A percentile compares a stretch with the other conserved stretches of the same genome.
These are phyloP conservation scores for Rhynchophorus ferrugineus DNA, from an alignment of 1,140 invertebrate species.

Conservation along the genomic window DNA sequence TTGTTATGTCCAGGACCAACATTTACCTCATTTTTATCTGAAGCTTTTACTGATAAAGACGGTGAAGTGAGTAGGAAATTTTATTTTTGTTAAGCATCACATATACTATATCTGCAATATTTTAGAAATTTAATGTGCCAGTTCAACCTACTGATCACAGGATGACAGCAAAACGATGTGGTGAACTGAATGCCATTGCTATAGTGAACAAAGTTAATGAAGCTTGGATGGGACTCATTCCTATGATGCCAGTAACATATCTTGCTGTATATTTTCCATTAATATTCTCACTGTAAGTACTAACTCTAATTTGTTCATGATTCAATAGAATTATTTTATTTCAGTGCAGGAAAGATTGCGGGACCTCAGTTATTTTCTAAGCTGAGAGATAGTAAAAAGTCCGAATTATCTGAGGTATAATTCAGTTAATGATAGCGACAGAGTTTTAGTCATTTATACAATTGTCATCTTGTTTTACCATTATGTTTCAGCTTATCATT, in stretches of 20 bases:
- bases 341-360: conserved; percentile 39
- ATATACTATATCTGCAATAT: conserved; percentile 1
- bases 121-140: conserved; percentile 49
- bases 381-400: conserved; percentile 33
- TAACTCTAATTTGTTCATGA: background rate
- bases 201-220: conserved; percentile 69
- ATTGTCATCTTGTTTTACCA: too few species aligned
- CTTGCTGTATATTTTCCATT: conserved; percentile 57
- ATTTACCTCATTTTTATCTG: conserved; percentile 62
- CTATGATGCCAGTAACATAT: conserved; percentile 57
- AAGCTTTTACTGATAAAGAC: conserved; percentile 59
- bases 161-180: conserved; percentile 66
- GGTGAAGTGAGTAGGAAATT: conserved; percentile 46
- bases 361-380: conserved; percentile 37
- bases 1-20: conserved; percentile 72
- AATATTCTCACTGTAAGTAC: conserved; percentile 48
- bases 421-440: too few species aligned
- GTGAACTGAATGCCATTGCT: conserved; percentile 60
- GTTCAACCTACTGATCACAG: conserved; percentile 49
- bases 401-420: conserved; percentile 27
- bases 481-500: too few species aligned
- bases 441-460: too few species aligned
- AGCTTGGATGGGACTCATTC: conserved; percentile 65
- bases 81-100: background rate
- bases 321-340: conserved; percentile 13